Percentiles rank a stretch among this genome's conserved stretches.
phyloP scores from a whole-genome alignment of 2,797 vertebrate species.

The Pristis pectinata region DNA sequence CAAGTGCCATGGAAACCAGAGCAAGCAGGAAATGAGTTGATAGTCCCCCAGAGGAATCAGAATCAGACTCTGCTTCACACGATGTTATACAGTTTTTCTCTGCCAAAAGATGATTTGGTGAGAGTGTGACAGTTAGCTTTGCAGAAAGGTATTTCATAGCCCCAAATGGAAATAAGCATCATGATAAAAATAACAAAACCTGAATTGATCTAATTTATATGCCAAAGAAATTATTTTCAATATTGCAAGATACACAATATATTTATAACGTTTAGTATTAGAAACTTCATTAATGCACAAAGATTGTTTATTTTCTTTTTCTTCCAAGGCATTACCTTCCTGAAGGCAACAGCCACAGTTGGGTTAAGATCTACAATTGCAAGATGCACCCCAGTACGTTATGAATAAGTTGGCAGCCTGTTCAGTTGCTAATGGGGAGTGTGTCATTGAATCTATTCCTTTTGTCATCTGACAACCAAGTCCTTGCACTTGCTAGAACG shows the following conservation, averaged over 20 bases:
- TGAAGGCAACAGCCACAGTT: background rate
- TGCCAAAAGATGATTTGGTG: slow-evolving; percentile 21
- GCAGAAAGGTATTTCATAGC: background rate
- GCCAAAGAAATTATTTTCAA: background rate
- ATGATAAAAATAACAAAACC: background rate
- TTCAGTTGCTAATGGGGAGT: background rate
- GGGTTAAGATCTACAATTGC: background rate
- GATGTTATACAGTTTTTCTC: background rate
- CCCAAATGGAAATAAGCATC: background rate
- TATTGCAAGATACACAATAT: background rate
- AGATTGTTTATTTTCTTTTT: background rate
- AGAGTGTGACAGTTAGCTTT: slow-evolving; percentile 3
- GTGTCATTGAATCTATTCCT: background rate
- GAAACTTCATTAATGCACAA: background rate
- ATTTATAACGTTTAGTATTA: background rate
- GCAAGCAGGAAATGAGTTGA: slow-evolving; percentile 44
- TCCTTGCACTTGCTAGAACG: background rate
- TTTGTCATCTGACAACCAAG: background rate
- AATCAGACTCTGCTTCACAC: background rate
- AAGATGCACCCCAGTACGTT: background rate
- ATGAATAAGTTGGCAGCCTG: background rate
- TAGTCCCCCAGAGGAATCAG: background rate
- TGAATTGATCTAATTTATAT: background rate
- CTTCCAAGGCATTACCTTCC: background rate
- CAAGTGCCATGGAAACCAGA: slow-evolving; percentile 47